phyloP scores from a whole-genome alignment of 2,888 invertebrate genomes.

The Lithophane socia region DNA sequence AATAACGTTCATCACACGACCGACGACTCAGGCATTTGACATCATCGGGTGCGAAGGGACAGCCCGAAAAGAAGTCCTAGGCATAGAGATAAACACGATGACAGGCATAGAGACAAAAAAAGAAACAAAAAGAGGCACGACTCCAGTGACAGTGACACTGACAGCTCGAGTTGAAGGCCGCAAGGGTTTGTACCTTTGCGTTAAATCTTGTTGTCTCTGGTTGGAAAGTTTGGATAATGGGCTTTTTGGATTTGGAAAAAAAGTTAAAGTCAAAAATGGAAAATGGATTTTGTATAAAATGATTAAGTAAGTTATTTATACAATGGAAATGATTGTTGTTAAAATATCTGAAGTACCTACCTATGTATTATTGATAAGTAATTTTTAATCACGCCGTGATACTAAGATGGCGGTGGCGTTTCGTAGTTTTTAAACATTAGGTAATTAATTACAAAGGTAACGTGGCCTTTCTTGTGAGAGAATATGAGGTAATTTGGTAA shows the following conservation, averaged over 20 bases:
- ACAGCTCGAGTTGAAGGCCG: slow-evolving; percentile 83
- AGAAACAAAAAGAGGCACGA: slow-evolving; percentile 77
- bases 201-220: slow-evolving; percentile 62
- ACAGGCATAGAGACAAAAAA: slow-evolving; percentile 73
- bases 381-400: slow-evolving; percentile 1
- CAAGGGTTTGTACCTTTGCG: slow-evolving; percentile 50
- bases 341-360: slow-evolving; percentile 2
- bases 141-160: slow-evolving; percentile 79
- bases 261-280: slow-evolving; percentile 3
- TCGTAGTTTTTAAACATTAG: slow-evolving; percentile 19
- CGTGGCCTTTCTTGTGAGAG: slow-evolving; percentile 5
- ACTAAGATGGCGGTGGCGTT: background rate
- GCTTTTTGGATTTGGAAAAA: slow-evolving; percentile 35
- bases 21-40: slow-evolving; percentile 89
- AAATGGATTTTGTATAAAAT: slow-evolving; percentile 30
- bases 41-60: slow-evolving; percentile 85
- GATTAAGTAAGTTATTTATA: slow-evolving; percentile 4
- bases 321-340: slow-evolving; percentile 28
- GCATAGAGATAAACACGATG: slow-evolving; percentile 72
- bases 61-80: slow-evolving; percentile 78
- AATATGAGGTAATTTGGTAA: background rate
- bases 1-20: slow-evolving; percentile 87
- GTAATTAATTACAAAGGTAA: background rate
- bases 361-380: slow-evolving; percentile 8
- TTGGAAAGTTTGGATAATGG: slow-evolving; percentile 41